Base-by-base conservation (phyloP, 2,888 invertebrate genomes). In the Perizoma affinitatum region DNA sequence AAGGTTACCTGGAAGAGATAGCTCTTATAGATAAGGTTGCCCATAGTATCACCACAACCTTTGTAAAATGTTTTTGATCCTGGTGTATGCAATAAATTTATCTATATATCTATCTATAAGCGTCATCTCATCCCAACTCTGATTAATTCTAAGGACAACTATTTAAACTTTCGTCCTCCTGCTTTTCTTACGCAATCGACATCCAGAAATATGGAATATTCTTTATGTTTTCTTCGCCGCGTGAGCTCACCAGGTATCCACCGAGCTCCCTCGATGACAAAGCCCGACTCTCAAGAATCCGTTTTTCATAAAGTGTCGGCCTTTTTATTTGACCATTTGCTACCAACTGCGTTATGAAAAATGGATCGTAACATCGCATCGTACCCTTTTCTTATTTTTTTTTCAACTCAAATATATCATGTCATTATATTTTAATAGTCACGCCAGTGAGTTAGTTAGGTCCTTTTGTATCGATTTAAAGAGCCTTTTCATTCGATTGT, bases 401-500 rank as follows among this genome's bases (percentile, higher is more conserved):
- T 88, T 88, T 78, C 78, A 69, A 67, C 72, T 75, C 70, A 84
- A 84, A 91, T 92, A 92, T 90, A 92, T 92, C 92, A 92, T 91
- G 90, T 92, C 92, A 91, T 91, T 92, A 91, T 90, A 90, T 88
- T 90, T 91, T 92, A 91, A 92, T 91, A 92, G 92, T 92, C 92
- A 92, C 88, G 81, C 86, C 82, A 83, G 75, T 75, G 86, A 78
- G 90, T 90, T 91, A 91, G 91, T 91, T 90, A 90, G 86, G 82
- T 79, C 90, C 79, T 90, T 92, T 91, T 90, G 84, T 67, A 72
- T 72, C 70, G 78, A 82, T 79, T 69, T 86, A 79, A 85, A 86
- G 83, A 74, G 82, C 84, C 85, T 80, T 90, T 89, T 87, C 77
- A 84, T 79, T 82, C 83, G 88, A 90, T 92, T 91, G 92, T 91